Evolutionary conservation across 1,140 invertebrate species (phyloP).

Genomic region (Coptotermes formosanus): DNA sequence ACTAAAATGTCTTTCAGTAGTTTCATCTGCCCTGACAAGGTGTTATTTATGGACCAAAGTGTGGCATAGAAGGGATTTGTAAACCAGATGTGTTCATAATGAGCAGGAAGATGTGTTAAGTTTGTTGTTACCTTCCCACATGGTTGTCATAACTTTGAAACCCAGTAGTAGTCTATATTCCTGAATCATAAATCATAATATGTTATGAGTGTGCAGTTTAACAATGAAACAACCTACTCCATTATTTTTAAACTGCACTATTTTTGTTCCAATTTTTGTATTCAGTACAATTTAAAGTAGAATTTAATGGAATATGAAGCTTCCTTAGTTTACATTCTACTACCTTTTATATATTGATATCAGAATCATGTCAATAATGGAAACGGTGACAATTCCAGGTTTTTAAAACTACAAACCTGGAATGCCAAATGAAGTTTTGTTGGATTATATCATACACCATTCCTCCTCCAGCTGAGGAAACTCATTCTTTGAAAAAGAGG

Average conservation of each 20-base stretch:
- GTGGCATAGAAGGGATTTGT: background rate
- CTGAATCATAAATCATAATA: background rate
- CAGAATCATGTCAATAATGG: background rate
- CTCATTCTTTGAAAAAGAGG: background rate
- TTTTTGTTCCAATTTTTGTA: background rate
- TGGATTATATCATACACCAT: background rate
- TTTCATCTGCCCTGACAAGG: no score
- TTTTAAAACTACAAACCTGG: background rate
- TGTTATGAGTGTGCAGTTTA: background rate
- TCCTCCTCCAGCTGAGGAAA: background rate
- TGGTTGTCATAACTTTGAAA: background rate
- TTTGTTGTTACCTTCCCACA: background rate
- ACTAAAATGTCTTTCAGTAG: no score
- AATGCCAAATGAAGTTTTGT: background rate
- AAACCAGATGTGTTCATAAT: background rate
- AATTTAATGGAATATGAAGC: background rate
- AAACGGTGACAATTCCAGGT: background rate
- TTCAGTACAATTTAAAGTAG: background rate
- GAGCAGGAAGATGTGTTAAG: no score
- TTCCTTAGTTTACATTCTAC: background rate
- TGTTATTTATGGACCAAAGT: background rate
- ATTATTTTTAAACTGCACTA: background rate
- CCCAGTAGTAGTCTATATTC: background rate
- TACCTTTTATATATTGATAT: background rate
- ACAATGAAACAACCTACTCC: background rate